Evolutionary conservation across 2,113 vertebrate species (phyloP).

Genomic region (Arizona elegans): DNA sequence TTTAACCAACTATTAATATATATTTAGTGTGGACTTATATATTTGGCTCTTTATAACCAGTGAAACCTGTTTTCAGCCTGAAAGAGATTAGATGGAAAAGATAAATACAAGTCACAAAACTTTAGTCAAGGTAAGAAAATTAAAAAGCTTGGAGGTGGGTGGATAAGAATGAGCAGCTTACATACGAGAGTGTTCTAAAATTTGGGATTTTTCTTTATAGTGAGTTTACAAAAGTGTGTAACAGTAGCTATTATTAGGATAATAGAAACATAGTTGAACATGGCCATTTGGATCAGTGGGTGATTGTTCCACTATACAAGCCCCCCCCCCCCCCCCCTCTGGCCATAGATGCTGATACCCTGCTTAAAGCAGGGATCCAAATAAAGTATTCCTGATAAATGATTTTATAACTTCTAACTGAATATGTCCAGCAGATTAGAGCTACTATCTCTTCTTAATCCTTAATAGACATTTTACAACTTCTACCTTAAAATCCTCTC

Average conservation of each 20-base stretch:
- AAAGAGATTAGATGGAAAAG: conserved; percentile 17
- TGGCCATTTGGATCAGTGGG: background rate
- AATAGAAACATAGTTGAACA: background rate
- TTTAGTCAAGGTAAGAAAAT: conserved; percentile 11
- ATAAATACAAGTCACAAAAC: conserved; percentile 4
- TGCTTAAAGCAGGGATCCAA: background rate
- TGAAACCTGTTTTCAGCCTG: background rate
- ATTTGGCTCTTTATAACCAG: background rate
- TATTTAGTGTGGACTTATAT: background rate
- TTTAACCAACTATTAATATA: background rate
- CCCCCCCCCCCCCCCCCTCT: background rate
- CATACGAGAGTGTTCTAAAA: background rate
- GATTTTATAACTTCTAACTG: background rate
- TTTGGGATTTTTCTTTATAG: background rate
- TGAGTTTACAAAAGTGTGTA: background rate
- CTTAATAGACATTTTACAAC: background rate
- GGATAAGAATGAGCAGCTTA: background rate
- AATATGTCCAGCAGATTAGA: background rate
- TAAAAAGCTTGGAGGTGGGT: accelerated
- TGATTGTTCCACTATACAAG: background rate
- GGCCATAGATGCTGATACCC: background rate
- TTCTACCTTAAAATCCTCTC: background rate
- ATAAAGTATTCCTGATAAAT: background rate
- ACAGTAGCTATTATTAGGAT: background rate
- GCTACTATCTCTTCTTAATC: background rate